Evolutionary conservation across 1,140 invertebrate genomes (phyloP), one percentile per base, ranked within the genome.

Genomic region (Lasioglossum albipes): DNA sequence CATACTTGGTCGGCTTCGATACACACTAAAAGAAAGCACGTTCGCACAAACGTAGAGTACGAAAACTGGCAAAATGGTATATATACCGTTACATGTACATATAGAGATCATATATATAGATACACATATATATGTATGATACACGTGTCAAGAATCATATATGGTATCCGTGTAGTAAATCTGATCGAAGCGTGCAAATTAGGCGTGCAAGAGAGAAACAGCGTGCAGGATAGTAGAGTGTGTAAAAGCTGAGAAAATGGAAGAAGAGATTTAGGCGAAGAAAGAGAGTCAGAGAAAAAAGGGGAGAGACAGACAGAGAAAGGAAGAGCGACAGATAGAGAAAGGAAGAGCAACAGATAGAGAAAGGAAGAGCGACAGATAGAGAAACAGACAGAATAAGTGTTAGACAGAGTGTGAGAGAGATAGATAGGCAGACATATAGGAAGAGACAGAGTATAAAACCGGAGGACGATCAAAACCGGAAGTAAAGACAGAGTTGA

Each of bases 201-300:
- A 88, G 84, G 90, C 91, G 91, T 92, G 91, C 91, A 91, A 84
- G n/a, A 90, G 86, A 91, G 88, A 90, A 64, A 88, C 82, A 80
- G 91, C 91, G 91, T 91, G 91, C 91, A 91, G 84, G 85, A 82
- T 57, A 49, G 83, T 62, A 83, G 57, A 85, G 71, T 73, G 42
- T 71, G 79, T 59, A 77, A 42, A 77, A 71, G 84, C 52, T 78
- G 76, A 84, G 68, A 27, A 74, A 42, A 20, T 36, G 9, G 70
- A 65, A 70, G 65, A 86, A 82, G 45, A 49, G 45, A 49, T 49
- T 10, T 49, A 18, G 16, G 18, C 2, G 18, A 7, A 54, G 52
- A 54, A 16, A 16, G 52, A 54, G 13, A 54, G 13, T 6, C 13
- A 20, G 16, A 54, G 16, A 54, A 16, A 16, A 0, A 54, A 16